Percentiles rank a stretch among this genome's conserved stretches.
These are phyloP conservation scores for Anguilla marmorata DNA, from an alignment of 2,797 vertebrate genomes.

Conservation along the genomic window DNA sequence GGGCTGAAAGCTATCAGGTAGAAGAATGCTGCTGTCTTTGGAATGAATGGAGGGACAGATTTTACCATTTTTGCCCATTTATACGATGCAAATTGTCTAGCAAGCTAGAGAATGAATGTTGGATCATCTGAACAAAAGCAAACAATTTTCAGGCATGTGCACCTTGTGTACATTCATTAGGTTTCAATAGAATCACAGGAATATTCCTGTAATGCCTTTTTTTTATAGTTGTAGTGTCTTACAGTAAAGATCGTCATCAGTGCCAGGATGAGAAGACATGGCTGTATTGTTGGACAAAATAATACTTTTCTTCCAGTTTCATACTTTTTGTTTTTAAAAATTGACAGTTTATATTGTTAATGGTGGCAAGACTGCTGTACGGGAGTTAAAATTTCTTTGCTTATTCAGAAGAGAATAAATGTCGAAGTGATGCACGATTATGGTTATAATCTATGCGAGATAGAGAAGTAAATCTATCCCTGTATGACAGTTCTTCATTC, in stretches of 20 bases:
- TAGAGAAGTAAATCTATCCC: background rate
- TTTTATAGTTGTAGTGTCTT: background rate
- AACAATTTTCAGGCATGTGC: background rate
- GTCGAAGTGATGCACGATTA: background rate
- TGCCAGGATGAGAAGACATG: background rate
- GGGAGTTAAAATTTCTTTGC: background rate
- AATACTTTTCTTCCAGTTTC: background rate
- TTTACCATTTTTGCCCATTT: conserved; percentile 14
- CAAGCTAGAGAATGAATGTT: background rate
- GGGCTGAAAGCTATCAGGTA: conserved; percentile 28
- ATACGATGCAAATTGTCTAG: conserved; percentile 4
- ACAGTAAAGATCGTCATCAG: background rate
- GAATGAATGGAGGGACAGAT: conserved; percentile 19
- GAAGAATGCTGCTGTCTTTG: conserved; percentile 19
- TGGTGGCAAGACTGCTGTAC: background rate
- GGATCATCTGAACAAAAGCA: background rate
- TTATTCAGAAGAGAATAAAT: background rate
- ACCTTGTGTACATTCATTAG: background rate
- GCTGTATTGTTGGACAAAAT: background rate
- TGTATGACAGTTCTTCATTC: background rate
- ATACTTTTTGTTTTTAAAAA: background rate
- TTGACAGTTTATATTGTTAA: background rate
- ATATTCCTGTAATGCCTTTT: background rate
- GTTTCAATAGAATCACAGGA: background rate
- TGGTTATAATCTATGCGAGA: background rate